Evolutionary conservation across 2,888 invertebrate genomes (phyloP), one percentile per base, ranked within the genome.

Genomic region (Heliconius aoede): DNA sequence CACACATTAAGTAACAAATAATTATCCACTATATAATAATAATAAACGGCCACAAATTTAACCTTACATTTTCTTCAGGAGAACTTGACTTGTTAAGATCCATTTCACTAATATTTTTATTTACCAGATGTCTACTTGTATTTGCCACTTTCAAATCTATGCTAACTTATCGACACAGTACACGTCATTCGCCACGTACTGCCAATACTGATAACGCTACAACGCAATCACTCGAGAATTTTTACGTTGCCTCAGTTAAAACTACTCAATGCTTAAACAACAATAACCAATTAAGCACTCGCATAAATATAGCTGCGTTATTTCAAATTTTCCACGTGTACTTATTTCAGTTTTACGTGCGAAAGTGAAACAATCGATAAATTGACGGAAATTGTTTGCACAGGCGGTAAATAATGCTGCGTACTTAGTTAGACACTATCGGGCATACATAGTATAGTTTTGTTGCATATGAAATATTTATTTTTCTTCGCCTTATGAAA

Each of bases 141-240:
- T 80, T 73, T 75, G 55, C 72, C 55, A 78, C 72, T 80, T 79
- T 77, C 46, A 76, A 77, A 74, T 75, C 58, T 68, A 74, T 69
- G 55, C 68, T 55, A 77, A 77, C 74, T 75, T 77, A 76, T 73
- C 73, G 74, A 77, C 73, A 81, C 68, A 71, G 65, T 77, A 74
- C 76, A 79, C 87, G 88, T 90, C 89, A 92, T 84, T 85, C 46
- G 93, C 94, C 94, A 93, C 93, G 93, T 93, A 91, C 78, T 85
- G 82, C 83, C 89, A 90, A 91, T 92, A 92, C 83, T 89, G 91
- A 91, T 92, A 92, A 91, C 87, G 85, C 73, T 75, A 24, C 64
- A 61, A 55, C 58, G 67, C 77, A 76, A 80, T 78, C 77, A 40
- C 60, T 72, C 71, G 77, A 55, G 67, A 51, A 69, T 75, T 79